These are phyloP conservation scores for Agriopis leucophaearia DNA, from an alignment of 2,888 invertebrate species.

Conservation along the genomic window DNA sequence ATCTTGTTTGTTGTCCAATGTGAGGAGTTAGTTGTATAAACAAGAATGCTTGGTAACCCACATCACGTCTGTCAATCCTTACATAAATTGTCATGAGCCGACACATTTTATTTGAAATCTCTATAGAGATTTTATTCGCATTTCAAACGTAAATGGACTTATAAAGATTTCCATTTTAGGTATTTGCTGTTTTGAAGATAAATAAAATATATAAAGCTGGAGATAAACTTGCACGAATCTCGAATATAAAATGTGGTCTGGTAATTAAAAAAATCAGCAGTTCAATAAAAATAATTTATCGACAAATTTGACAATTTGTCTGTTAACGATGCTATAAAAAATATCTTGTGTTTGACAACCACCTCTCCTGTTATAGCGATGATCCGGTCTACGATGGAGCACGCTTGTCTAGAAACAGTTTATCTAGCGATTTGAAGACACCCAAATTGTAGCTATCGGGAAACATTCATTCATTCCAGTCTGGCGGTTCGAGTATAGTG, in stretches of 20 bases:
- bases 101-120: conserved; percentile 42
- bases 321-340: too few species aligned
- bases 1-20: neutral
- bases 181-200: conserved; percentile 14
- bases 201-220: conserved; percentile 11
- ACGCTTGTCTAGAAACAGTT: too few species aligned
- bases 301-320: too few species aligned
- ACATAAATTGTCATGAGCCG: conserved; percentile 51
- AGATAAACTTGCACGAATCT: neutral
- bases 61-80: conserved; percentile 51
- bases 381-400: too few species aligned
- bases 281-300: too few species aligned
- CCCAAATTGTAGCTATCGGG: too few species aligned
- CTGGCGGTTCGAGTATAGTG: too few species aligned
- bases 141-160: conserved; percentile 27
- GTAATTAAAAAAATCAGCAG: neutral
- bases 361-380: too few species aligned
- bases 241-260: neutral
- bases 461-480: too few species aligned
- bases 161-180: conserved; percentile 21
- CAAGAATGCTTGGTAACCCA: conserved; percentile 48
- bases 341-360: too few species aligned
- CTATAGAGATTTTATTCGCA: conserved; percentile 39
- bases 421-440: too few species aligned
- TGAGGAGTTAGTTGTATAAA: conserved; percentile 40